Evolutionary conservation across 2,888 invertebrate genomes (phyloP), one percentile per base, ranked within the genome.

Genomic region (Oscheius sp.): DNA sequence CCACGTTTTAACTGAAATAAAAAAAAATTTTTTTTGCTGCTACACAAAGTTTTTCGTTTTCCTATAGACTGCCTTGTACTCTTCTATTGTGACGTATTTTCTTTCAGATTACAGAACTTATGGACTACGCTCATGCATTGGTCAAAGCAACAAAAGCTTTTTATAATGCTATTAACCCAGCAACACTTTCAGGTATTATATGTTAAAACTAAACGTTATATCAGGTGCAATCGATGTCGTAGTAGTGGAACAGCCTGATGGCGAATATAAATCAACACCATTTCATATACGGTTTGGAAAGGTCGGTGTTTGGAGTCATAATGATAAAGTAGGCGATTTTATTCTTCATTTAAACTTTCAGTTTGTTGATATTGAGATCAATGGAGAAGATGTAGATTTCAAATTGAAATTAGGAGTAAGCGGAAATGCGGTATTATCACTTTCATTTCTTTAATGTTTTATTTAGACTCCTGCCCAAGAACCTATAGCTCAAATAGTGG

Each of bases 251-350:
- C 95, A 97, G 86, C 92, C 93, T n/a, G 94, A 98, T 89, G 97
- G 97, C 28, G 91, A 92, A 71, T 95, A 91, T 88, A 91, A 91
- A 57, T 95, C 95, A 85, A 97, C 97, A 9, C 98, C 98, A 0
- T 99, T 98, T 89, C 98, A 99, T 88, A 97, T 99, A 38, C 91
- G 98, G 66, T 99, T 99, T 87, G 98, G 98, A 62, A 99, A 99
- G 89, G 90, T 97, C 83, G 97, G 97, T 14, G 98, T 98, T 5
- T 90, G 99, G 24, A 91, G 95, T 70, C 94, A 95, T 83, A 91
- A 93, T 76, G 95, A 97, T 87, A 98, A 98, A 92, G 92, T 97
- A 8, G 20, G 30, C 20, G 97, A 1, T 22, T 36, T 20, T 26
- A 14, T 14, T 17, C 44, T 28, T 26, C 5, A 26, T 17, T 12